Base-by-base conservation (phyloP, 1,140 invertebrate species). In the Helicoverpa zea region DNA sequence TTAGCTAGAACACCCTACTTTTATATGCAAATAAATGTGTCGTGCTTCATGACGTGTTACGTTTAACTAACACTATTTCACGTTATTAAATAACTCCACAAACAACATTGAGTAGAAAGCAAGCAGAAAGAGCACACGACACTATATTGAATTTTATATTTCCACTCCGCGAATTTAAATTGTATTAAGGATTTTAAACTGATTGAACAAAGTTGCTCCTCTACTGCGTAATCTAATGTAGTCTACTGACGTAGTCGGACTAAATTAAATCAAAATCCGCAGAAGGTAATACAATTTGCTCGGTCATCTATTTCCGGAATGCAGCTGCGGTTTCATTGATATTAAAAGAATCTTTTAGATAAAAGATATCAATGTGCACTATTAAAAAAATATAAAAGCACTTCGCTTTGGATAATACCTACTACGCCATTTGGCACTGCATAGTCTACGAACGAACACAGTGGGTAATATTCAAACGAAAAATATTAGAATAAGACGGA, bases 251-350 rank as follows among this genome's bases (percentile, higher is more conserved):
- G 66, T 9, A 70, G 23, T 52, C 11, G 2, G 23, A 29, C 49
- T 49, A 54, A 70, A 70, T 70, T 52, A 29, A 70, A 70, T 70
- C 66, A 70, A 54, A 54, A 70, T 23, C 49, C 23, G 16, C 13
- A 30, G 49, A n/a, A 14, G 11, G n/a, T 51, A 12, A 23, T 51
- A 51, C 12, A 51, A 68, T 51, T 51, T 68, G 23, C 47, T 51
- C 43, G 12, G 63, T 9, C 30, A 47, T 30, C n/a, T 47, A 51
- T 47, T 68, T 68, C 16, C n/a, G 43, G 1, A 23, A 43, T 43
- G 35, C 35, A 43, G 35, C 35, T 43, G 35, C 35, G 9, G 35
- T 43, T 43, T 43, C 35, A 43, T 9, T 43, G 35, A 43, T 43
- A 43, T 43, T 9, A 43, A 7, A 43, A 43, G 9, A 43, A 43